These are phyloP conservation scores for Didymodactylos carnosus DNA, from an alignment of 2,888 invertebrate genomes.

Conservation along the genomic window DNA sequence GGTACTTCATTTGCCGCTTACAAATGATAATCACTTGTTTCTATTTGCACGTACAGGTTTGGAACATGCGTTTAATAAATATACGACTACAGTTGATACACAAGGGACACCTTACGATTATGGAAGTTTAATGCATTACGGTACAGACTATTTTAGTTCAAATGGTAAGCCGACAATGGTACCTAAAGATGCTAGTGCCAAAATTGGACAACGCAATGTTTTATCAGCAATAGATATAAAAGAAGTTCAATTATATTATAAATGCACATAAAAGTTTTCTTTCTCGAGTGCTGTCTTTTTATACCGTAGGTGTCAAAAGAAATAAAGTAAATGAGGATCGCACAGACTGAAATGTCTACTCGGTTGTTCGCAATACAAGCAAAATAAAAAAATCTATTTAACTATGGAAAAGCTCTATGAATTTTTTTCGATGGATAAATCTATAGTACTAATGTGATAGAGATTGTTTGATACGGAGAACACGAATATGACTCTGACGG, in stretches of 20 bases:
- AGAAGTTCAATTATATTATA: slow-evolving; percentile 34
- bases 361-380: no score
- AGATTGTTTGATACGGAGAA: no score
- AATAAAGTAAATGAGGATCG: no score
- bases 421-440: no score
- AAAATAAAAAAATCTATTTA: no score
- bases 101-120: slow-evolving; percentile 51
- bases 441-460: no score
- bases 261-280: no score
- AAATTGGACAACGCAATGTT: slow-evolving; percentile 40
- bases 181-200: slow-evolving; percentile 34
- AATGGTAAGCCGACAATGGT: slow-evolving; percentile 38
- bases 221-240: slow-evolving; percentile 32
- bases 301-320: no score
- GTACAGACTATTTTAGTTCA: slow-evolving; percentile 37
- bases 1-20: background rate
- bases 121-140: slow-evolving; percentile 58
- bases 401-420: no score
- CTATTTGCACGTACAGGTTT: slow-evolving; percentile 28
- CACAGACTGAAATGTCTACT: no score
- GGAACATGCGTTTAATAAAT: slow-evolving; percentile 38
- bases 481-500: no score
- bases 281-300: no score
- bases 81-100: slow-evolving; percentile 29
- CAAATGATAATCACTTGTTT: background rate